Conservation (phyloP, 2,113 vertebrate species). For the Catharus minimus region DNA sequence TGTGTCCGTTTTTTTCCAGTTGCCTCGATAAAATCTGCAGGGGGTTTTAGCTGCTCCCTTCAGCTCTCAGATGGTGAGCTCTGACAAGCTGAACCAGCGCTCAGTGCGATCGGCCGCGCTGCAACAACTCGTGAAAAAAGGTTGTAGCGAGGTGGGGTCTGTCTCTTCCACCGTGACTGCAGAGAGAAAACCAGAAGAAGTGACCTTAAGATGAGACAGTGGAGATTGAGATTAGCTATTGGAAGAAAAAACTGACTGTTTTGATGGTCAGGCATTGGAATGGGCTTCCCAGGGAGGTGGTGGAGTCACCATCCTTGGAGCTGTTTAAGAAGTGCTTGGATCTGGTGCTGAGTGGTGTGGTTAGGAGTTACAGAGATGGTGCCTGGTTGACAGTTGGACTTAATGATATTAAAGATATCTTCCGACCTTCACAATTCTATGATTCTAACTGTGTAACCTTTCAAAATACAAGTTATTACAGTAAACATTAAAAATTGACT, state of each 20-base stretch:
- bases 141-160: neutral
- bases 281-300: too few species aligned
- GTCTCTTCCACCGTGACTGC: neutral
- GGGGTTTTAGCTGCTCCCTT: neutral
- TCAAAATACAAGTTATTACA: neutral
- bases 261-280: neutral
- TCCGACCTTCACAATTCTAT: neutral
- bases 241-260: neutral
- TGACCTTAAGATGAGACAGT: neutral
- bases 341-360: neutral
- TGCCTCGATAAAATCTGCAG: neutral
- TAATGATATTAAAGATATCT: neutral
- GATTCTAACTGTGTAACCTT: neutral
- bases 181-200: neutral
- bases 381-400: too few species aligned
- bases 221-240: neutral
- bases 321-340: neutral
- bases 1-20: neutral
- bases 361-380: neutral
- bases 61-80: neutral
- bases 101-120: too few species aligned
- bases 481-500: neutral
- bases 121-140: neutral
- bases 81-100: accelerated
- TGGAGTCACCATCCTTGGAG: neutral